Base-by-base conservation (phyloP, 1,140 invertebrate genomes). In the Panagrolaimus sp. region DNA sequence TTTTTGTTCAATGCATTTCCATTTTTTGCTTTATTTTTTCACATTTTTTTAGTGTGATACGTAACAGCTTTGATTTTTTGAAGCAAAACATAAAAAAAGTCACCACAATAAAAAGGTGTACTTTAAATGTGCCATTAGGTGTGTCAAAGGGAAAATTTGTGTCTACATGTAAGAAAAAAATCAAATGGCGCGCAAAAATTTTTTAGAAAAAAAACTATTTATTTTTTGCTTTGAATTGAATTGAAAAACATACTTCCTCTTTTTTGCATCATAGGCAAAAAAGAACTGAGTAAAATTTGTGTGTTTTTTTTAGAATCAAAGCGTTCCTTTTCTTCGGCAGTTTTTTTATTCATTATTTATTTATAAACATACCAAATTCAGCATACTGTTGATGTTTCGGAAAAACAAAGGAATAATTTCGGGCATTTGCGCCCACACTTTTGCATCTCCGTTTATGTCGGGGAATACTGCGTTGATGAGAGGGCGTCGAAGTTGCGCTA, bases 1-100 rank as follows among this genome's bases (percentile, higher is more conserved):
- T 20, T 57, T 57, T 57, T n/a, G n/a, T n/a, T 57, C 51, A 57
- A 25, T 57, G 51, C 51, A 57, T 57, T 38, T 38, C 31, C 31
- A n/a, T 38, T 38, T 38, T 38, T 38, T 38, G 31, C 31, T 38
- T 38, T 38, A 38, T 38, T 38, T n/a, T 38, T 38, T 38, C 31
- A 38, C 31, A 38, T 38, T 38, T 38, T 38, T 38, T 38, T 38
- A 38, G 31, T 38, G 31, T 38, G 31, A 38, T 38, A 38, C 31
- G 31, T 38, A 38, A 38, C 31, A 38, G 31, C 31, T 38, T 38
- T 38, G 31, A 38, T 38, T 38, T 38, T 38, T 38, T 38, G 31
- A 38, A 38, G 31, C 31, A 38, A 38, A 38, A 38, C 7, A 38
- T 4, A 38, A 38, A 38, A 38, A 38, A 38, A 38, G 31, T 38